phyloP scores from a whole-genome alignment of 2,888 invertebrate genomes.

The Parnassius smintheus region DNA sequence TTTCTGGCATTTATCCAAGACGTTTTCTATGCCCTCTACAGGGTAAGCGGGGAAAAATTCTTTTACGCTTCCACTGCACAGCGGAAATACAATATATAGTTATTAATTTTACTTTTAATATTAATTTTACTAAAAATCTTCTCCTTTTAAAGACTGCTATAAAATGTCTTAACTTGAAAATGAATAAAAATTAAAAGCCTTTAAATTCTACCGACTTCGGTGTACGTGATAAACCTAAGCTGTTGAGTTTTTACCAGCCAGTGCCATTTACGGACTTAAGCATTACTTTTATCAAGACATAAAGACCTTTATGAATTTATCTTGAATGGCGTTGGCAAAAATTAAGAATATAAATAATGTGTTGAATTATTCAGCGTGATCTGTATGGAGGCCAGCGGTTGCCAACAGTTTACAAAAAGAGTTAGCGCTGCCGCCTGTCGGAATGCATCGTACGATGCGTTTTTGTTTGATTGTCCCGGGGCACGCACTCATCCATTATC shows the following conservation, averaged over 20 bases:
- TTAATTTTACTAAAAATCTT: no score
- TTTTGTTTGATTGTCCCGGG: constrained; percentile 77
- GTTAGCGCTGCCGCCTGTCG: constrained; percentile 55
- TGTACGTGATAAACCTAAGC: constrained; percentile 51
- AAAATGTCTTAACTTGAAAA: constrained; percentile 14
- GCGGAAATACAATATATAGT: neutral
- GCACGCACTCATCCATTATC: constrained; percentile 80
- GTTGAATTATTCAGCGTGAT: constrained; percentile 80
- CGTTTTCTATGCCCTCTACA: no score
- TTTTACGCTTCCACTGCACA: no score
- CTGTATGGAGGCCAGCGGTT: constrained; percentile 68
- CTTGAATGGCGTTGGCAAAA: constrained; percentile 79
- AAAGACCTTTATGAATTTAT: constrained; percentile 78
- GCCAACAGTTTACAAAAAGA: constrained; percentile 56
- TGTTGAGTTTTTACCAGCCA: constrained; percentile 51
- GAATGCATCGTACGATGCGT: constrained; percentile 68
- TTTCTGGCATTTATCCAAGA: no score
- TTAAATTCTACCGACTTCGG: constrained; percentile 22
- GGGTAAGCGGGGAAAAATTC: no score
- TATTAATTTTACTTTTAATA: no score
- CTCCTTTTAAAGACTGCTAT: no score
- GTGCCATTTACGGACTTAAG: constrained; percentile 67
- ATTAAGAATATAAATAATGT: constrained; percentile 78
- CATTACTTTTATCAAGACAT: constrained; percentile 80
- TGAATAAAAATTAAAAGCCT: constrained; percentile 23